Evolutionary conservation across 2,113 vertebrate species (phyloP).

Genomic region (Entomyzon cyanotis): DNA sequence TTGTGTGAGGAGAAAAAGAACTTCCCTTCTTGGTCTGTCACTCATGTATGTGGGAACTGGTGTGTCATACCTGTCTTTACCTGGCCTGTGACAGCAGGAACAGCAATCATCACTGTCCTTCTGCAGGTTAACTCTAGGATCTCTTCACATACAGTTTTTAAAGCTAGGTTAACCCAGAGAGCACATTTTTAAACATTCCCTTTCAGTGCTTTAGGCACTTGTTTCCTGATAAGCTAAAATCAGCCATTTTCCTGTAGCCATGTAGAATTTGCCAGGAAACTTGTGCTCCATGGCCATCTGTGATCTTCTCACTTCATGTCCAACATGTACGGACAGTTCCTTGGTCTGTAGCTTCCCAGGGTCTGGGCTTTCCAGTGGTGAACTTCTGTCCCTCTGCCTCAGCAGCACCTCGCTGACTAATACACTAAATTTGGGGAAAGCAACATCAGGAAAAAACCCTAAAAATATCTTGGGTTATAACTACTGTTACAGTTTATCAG

Average conservation of each 20-base stretch:
- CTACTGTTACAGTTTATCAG: background rate
- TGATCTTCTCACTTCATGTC: constrained; percentile 12
- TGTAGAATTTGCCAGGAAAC: constrained; percentile 30
- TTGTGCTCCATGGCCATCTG: background rate
- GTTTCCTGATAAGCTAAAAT: constrained; percentile 50
- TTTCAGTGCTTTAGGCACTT: background rate
- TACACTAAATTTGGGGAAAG: background rate
- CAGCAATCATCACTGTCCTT: background rate
- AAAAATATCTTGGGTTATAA: background rate
- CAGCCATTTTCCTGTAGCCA: constrained; percentile 35
- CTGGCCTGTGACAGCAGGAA: background rate
- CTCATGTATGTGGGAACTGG: background rate
- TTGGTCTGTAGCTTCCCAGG: background rate
- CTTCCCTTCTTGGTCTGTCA: background rate
- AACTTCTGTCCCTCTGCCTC: background rate
- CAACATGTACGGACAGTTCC: background rate
- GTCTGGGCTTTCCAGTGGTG: background rate
- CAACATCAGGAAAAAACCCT: background rate
- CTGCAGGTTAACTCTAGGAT: background rate
- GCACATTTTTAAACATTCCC: background rate
- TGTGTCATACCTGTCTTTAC: background rate
- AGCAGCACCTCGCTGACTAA: background rate
- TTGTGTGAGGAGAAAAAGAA: background rate
- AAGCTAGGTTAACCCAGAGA: constrained; percentile 38
- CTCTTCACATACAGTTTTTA: constrained; percentile 23